These are phyloP conservation scores for Chrysocyon brachyurus DNA, from an alignment of 2,797 vertebrate species.

Conservation along the genomic window DNA sequence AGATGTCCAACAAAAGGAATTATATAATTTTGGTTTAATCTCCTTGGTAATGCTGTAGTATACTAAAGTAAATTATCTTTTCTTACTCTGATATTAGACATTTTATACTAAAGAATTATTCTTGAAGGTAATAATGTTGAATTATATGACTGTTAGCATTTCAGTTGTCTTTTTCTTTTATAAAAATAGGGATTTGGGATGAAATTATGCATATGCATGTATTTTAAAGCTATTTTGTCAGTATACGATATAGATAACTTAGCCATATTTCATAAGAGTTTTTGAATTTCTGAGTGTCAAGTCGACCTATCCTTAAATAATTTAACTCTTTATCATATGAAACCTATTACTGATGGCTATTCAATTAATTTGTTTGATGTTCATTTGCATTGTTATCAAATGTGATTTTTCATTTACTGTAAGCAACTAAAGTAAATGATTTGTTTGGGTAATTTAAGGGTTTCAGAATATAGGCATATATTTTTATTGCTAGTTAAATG, in stretches of 20 bases:
- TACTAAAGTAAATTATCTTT: background rate
- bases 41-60: background rate
- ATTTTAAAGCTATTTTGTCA: slow-evolving; percentile 45
- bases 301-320: background rate
- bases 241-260: background rate
- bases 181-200: background rate
- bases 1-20: slow-evolving; percentile 22
- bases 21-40: slow-evolving; percentile 33
- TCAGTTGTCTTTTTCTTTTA: background rate
- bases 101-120: background rate
- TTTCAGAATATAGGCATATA: background rate
- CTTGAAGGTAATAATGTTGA: background rate
- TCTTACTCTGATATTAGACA: background rate
- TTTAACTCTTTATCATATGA: background rate
- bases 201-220: background rate
- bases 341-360: background rate
- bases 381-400: background rate
- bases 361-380: background rate
- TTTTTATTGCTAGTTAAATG: slow-evolving; percentile 25
- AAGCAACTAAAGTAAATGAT: slow-evolving; percentile 22
- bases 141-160: background rate
- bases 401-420: background rate
- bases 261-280: background rate
- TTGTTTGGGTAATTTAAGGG: background rate
- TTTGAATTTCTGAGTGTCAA: slow-evolving; percentile 20